phyloP scores from a whole-genome alignment of 2,888 invertebrate genomes.

The Amphimallon solstitiale region DNA sequence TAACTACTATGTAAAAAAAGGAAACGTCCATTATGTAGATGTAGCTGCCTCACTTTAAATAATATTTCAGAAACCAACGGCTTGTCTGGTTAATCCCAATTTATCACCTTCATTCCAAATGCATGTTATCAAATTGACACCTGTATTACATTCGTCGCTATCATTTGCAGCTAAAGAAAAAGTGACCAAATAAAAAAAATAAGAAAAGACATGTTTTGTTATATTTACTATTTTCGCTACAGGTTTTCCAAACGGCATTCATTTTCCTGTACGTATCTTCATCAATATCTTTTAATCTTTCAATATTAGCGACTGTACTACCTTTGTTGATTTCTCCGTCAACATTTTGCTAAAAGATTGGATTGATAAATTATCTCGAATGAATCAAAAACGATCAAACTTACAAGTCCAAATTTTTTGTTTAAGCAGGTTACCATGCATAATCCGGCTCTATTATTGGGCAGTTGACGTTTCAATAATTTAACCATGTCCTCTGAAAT shows the following conservation, averaged over 20 bases:
- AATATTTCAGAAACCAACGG: background rate
- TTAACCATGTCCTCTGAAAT: conserved; percentile 47
- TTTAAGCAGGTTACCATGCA: conserved; percentile 66
- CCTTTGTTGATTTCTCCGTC: conserved; percentile 36
- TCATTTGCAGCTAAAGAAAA: conserved; percentile 46
- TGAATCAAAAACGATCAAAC: background rate
- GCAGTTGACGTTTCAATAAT: conserved; percentile 59
- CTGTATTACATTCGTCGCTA: conserved; percentile 49
- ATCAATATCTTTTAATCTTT: conserved; percentile 33
- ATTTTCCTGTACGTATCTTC: conserved; percentile 43
- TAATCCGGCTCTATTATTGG: conserved; percentile 60
- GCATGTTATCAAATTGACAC: conserved; percentile 46
- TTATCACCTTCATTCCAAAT: conserved; percentile 46
- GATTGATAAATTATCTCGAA: background rate
- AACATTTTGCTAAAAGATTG: conserved; percentile 34
- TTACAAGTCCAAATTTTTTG: conserved; percentile 64
- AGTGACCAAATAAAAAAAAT: background rate
- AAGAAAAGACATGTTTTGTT: background rate
- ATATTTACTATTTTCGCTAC: conserved; percentile 45
- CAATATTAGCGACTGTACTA: background rate
- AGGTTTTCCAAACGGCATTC: conserved; percentile 41
- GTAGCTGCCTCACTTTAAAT: background rate
- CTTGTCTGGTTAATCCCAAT: conserved; percentile 40
- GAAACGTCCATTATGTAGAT: too few species aligned
- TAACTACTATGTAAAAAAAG: too few species aligned